Percentiles rank a stretch among this genome's conserved stretches.
Evolutionary conservation across 2,797 vertebrate genomes (phyloP).

Genomic region (Gambusia yucatana): DNA sequence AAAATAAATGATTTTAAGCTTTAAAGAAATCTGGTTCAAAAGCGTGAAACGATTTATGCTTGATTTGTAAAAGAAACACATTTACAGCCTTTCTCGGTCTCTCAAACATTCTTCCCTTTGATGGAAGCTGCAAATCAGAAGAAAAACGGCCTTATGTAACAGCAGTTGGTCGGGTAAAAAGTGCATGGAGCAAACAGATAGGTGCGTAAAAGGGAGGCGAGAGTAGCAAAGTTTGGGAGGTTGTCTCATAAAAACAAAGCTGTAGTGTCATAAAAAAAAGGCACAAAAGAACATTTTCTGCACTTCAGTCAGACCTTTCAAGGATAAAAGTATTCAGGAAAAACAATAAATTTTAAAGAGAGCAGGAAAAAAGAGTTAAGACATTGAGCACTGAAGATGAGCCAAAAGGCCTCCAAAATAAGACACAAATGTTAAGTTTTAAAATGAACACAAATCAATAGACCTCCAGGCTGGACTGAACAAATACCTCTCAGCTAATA

Average conservation of each 20-base stretch:
- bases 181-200: not conserved
- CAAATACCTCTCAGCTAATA: not conserved
- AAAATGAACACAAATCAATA: not conserved
- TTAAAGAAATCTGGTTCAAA: not conserved
- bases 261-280: not conserved
- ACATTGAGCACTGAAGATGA: not conserved
- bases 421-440: not conserved
- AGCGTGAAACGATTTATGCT: not conserved
- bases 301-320: constrained; percentile 2
- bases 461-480: not conserved
- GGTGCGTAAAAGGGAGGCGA: not conserved
- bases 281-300: not conserved
- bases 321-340: not conserved
- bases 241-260: constrained; percentile 2
- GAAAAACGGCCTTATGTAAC: constrained; percentile 1
- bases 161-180: constrained; percentile 3
- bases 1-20: not conserved
- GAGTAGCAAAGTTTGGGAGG: constrained; percentile 5
- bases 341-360: not conserved
- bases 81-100: not conserved
- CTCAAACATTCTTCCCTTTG: constrained; percentile 8
- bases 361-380: not conserved
- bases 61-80: not conserved
- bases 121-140: constrained; percentile 8
- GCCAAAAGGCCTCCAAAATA: not conserved